These are phyloP conservation scores for Melanocharis versteri DNA, from an alignment of 2,113 vertebrate species.

Conservation along the genomic window DNA sequence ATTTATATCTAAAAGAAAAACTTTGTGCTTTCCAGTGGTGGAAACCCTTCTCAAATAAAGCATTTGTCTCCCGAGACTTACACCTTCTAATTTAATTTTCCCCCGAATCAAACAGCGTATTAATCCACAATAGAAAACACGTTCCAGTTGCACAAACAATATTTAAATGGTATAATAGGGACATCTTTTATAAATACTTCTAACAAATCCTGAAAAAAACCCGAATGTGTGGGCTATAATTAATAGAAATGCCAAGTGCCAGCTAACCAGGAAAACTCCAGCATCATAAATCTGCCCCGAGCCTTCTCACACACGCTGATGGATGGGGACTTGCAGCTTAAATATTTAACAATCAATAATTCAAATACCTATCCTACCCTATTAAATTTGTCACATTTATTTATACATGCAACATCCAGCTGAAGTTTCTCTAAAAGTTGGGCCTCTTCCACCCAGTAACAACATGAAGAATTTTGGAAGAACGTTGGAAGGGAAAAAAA, in stretches of 20 bases:
- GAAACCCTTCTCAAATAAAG: constrained; percentile 28
- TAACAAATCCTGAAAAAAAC: constrained; percentile 39
- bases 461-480: background rate
- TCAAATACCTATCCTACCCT: constrained; percentile 76
- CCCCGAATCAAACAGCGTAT: constrained; percentile 64
- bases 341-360: constrained; percentile 82
- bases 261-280: constrained; percentile 76
- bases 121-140: constrained; percentile 63
- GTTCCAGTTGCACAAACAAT: constrained; percentile 62
- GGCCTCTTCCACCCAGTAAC: background rate
- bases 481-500: rapidly evolving
- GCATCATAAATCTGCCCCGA: constrained; percentile 75
- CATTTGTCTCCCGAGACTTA: background rate
- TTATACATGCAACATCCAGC: constrained; percentile 65
- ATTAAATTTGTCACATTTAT: constrained; percentile 77
- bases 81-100: constrained; percentile 54
- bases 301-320: constrained; percentile 70
- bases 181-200: constrained; percentile 56
- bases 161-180: constrained; percentile 67
- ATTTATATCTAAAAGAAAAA: background rate
- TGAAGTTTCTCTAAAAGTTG: constrained; percentile 35
- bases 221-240: constrained; percentile 67
- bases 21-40: background rate
- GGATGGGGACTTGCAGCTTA: constrained; percentile 75
- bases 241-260: constrained; percentile 78